Evolutionary conservation across 2,888 invertebrate genomes (phyloP), one percentile per base, ranked within the genome.

Genomic region (Callinectes sapidus): DNA sequence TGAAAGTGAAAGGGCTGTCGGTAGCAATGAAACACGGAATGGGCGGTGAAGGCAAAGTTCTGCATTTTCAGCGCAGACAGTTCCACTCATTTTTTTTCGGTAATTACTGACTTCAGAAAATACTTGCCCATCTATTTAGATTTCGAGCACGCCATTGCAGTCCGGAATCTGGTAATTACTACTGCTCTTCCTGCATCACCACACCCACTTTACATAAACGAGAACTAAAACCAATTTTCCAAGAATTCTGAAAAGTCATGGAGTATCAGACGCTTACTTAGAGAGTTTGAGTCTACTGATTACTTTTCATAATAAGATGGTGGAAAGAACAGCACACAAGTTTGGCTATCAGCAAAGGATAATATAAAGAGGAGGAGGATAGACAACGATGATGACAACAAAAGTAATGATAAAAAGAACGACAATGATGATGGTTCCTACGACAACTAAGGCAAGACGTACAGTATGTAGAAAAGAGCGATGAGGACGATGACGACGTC

Each of bases 201-300:
- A 86, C 86, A 86, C 90, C 86, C 42, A 90, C 86, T 90, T 90
- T 90, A 86, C 90, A 86, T 90, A 90, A 88, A 71, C 81, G 77
- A 92, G 89, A 90, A 61, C 66, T 90, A 42, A 86, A 54, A 61
- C 87, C 86, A 90, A 89, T 90, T 92, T 89, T 81, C 92, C 92
- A 89, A 48, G 86, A 92, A 89, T 89, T 42, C n/a, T 77, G 77
- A 89, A 92, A 91, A 91, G 87, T 87, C 35, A 32, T 32, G 28
- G 32, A 90, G 86, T 87, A 89, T 90, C 92, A 54, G 92, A 86
- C 81, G 54, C 48, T 85, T 66, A 66, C 92, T 92, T 92, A 85
- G 28, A 66, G 66, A 88, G 86, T 61, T 81, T 66, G 61, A 32
- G 42, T 42, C 32, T 23, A 81, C 89, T 81, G 55, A 92, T 92